phyloP scores from a whole-genome alignment of 2,797 vertebrate species.

The Gymnocypris eckloni region DNA sequence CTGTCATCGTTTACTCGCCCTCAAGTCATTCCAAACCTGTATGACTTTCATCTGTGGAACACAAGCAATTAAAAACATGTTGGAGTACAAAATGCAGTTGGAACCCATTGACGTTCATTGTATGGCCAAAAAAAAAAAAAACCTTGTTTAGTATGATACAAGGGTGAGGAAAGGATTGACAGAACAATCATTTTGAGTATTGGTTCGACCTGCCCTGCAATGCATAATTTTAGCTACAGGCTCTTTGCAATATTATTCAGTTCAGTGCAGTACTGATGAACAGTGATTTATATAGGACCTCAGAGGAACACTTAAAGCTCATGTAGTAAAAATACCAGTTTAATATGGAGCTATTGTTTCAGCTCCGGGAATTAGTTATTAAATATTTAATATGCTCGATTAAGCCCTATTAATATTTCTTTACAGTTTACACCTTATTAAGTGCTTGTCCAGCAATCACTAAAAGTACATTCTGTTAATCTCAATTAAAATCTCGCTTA shows the following conservation, averaged over 20 bases:
- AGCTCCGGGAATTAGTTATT: too few relatives aligned
- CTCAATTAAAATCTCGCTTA: too few relatives aligned
- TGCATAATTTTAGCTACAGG: neutral
- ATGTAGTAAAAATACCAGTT: too few relatives aligned
- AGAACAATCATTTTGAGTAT: neutral
- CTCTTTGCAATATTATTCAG: constrained; percentile 1
- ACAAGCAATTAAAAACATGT: neutral
- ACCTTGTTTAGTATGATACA: neutral
- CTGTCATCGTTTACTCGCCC: neutral
- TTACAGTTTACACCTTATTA: too few relatives aligned
- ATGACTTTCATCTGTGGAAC: neutral
- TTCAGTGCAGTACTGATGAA: constrained; percentile 14
- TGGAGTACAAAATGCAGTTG: neutral
- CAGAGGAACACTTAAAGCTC: constrained; percentile 23
- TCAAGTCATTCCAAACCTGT: neutral
- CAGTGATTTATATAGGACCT: constrained; percentile 31
- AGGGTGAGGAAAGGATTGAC: constrained; percentile 1
- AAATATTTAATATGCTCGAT: too few relatives aligned
- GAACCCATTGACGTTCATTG: neutral
- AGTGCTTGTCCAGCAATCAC: too few relatives aligned
- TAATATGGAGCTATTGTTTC: too few relatives aligned
- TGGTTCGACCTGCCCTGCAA: neutral
- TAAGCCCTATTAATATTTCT: too few relatives aligned
- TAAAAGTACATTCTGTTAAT: too few relatives aligned
- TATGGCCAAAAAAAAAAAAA: neutral